Evolutionary conservation across 2,888 invertebrate genomes (phyloP).

Genomic region (Chrysodeixis includens): DNA sequence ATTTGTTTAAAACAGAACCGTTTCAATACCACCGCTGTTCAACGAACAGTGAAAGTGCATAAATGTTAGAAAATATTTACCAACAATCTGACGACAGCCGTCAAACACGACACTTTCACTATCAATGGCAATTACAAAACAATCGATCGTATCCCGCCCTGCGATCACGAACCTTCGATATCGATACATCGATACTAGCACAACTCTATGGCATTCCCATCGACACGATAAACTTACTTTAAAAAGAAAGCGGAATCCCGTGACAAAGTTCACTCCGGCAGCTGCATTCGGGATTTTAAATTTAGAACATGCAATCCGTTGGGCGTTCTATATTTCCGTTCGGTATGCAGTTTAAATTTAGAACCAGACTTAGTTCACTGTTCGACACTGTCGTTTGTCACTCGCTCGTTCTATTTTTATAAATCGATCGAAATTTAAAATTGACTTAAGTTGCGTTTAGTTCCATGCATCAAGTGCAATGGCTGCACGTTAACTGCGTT

Average conservation of each 20-base stretch:
- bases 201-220: slow-evolving; percentile 31
- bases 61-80: slow-evolving; percentile 73
- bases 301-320: slow-evolving; percentile 85
- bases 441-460: slow-evolving; percentile 64
- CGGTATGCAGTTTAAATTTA: slow-evolving; percentile 86
- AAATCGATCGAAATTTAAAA: slow-evolving; percentile 60
- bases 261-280: slow-evolving; percentile 85
- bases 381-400: slow-evolving; percentile 86
- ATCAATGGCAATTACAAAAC: slow-evolving; percentile 79
- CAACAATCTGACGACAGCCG: slow-evolving; percentile 65
- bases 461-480: slow-evolving; percentile 64
- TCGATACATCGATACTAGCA: slow-evolving; percentile 51
- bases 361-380: slow-evolving; percentile 85
- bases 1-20: slow-evolving; percentile 43
- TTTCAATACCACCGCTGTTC: slow-evolving; percentile 34
- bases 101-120: slow-evolving; percentile 75
- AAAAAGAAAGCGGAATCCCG: slow-evolving; percentile 77
- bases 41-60: slow-evolving; percentile 66
- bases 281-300: slow-evolving; percentile 82
- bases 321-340: slow-evolving; percentile 86
- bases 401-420: slow-evolving; percentile 81
- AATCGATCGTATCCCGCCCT: slow-evolving; percentile 68
- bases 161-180: slow-evolving; percentile 64
- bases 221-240: slow-evolving; percentile 62
- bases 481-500: slow-evolving; percentile 71